Conservation (phyloP, 2,797 vertebrate species). For the Rhadinocentrus ornatus region DNA sequence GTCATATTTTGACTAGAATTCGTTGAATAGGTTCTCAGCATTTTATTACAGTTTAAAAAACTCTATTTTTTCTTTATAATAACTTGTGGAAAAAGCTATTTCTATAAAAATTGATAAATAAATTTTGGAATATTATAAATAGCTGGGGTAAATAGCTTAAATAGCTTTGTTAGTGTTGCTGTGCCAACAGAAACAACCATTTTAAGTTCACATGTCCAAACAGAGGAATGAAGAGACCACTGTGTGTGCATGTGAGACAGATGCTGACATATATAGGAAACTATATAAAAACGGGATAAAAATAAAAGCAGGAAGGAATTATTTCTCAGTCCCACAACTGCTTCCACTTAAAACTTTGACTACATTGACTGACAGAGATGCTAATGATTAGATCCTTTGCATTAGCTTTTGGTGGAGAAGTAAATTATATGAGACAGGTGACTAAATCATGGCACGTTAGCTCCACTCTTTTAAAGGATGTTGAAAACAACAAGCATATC, state of each 20-base stretch:
- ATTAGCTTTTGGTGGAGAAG: neutral
- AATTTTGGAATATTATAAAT: slow-evolving; percentile 37
- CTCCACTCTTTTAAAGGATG: neutral
- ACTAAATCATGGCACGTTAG: neutral
- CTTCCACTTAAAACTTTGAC: neutral
- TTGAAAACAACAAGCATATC: neutral
- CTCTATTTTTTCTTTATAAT: slow-evolving; percentile 7
- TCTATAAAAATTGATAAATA: slow-evolving; percentile 42
- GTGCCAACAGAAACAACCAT: slow-evolving; percentile 63
- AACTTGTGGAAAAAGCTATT: slow-evolving; percentile 14
- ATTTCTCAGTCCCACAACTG: neutral
- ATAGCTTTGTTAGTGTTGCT: slow-evolving; percentile 20
- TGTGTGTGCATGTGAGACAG: slow-evolving; percentile 5
- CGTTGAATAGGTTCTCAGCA: neutral
- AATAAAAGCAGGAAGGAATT: neutral
- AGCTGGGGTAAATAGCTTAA: slow-evolving; percentile 42
- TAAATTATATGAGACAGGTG: neutral
- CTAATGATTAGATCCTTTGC: neutral
- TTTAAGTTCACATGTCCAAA: slow-evolving; percentile 20
- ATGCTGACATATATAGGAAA: neutral
- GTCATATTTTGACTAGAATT: neutral
- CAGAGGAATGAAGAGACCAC: neutral
- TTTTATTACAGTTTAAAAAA: neutral
- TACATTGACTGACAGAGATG: neutral
- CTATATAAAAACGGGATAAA: neutral